Evolutionary conservation across 2,888 invertebrate genomes (phyloP).

Genomic region (Parelbella ahira): DNA sequence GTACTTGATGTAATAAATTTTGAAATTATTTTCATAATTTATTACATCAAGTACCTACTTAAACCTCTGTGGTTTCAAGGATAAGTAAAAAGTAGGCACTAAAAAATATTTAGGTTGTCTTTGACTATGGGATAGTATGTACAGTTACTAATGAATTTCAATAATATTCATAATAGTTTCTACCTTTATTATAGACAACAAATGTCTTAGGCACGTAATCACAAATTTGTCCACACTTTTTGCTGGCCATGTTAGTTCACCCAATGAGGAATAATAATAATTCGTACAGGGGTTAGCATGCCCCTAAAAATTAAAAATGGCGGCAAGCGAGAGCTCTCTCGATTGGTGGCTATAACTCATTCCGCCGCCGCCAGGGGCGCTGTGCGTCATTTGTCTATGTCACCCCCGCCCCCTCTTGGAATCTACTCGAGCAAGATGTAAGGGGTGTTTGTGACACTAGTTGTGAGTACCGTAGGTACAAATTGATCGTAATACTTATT

Average conservation of each 20-base stretch:
- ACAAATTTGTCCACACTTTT: constrained; percentile 28
- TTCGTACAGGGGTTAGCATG: constrained; percentile 60
- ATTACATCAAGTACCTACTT: no score
- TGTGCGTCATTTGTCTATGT: constrained; percentile 73
- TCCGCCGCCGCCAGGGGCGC: constrained; percentile 64
- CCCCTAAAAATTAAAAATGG: constrained; percentile 80
- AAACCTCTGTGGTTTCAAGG: no score
- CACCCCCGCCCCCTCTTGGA: constrained; percentile 58
- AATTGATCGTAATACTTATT: constrained; percentile 10
- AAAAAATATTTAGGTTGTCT: no score
- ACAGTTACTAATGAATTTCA: no score
- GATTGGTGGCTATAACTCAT: constrained; percentile 76
- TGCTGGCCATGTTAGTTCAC: constrained; percentile 11
- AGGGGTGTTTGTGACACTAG: constrained; percentile 29
- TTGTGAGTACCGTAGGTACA: constrained; percentile 6
- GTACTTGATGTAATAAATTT: no score
- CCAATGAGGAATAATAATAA: constrained; percentile 47
- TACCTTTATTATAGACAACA: no score
- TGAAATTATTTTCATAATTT: no score
- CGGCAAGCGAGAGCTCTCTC: constrained; percentile 67
- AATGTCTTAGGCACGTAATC: no score
- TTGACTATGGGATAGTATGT: no score
- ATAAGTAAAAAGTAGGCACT: no score
- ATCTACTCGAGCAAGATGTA: constrained; percentile 66
- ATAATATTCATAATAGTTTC: no score